Conservation (phyloP, 2,888 invertebrate species). For the Dynastes hyllus region DNA sequence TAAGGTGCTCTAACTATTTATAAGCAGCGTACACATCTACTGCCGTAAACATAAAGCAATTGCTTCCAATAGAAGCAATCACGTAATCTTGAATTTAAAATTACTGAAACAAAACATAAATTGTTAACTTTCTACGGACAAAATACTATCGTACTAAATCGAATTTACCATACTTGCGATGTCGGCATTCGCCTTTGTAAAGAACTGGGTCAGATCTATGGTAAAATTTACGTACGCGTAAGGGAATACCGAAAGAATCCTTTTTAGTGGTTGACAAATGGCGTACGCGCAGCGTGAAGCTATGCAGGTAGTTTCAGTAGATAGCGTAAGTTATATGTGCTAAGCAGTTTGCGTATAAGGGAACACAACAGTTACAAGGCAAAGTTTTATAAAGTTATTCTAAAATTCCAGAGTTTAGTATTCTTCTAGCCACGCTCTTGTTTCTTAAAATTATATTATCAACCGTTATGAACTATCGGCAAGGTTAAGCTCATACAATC, state of each 20-base stretch:
- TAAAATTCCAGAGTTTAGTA: no score
- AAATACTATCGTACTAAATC: slow-evolving; percentile 2
- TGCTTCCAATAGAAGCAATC: slow-evolving; percentile 10
- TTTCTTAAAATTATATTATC: no score
- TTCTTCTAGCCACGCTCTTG: no score
- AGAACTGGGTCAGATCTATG: slow-evolving; percentile 13
- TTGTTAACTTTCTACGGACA: slow-evolving; percentile 26
- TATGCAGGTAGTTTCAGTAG: no score
- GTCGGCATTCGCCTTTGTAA: neutral
- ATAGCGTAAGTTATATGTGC: no score
- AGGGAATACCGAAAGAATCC: neutral
- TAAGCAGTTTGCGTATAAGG: no score
- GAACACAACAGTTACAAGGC: no score
- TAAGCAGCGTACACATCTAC: neutral
- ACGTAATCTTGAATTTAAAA: slow-evolving; percentile 29
- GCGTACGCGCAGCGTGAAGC: neutral
- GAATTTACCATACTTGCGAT: slow-evolving; percentile 6
- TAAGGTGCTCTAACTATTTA: neutral
- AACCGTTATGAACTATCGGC: no score
- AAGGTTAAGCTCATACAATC: no score
- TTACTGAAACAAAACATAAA: slow-evolving; percentile 30
- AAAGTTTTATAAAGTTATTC: no score
- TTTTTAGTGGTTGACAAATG: slow-evolving; percentile 6
- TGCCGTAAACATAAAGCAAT: neutral
- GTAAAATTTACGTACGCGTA: neutral